These are phyloP conservation scores for Cosmia trapezina DNA, from an alignment of 2,888 invertebrate species.

Conservation along the genomic window DNA sequence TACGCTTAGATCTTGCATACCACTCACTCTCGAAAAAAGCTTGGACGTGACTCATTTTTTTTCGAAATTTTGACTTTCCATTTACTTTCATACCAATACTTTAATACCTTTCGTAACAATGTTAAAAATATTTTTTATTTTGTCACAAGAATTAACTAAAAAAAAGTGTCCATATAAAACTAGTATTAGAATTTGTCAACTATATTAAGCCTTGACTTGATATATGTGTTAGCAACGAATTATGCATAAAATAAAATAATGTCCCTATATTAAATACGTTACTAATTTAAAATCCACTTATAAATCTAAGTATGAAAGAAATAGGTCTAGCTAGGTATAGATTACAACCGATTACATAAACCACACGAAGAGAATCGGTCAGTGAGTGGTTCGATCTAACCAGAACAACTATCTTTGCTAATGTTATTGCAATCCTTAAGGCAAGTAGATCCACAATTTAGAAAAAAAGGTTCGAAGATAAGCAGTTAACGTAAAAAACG, in stretches of 20 bases:
- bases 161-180: not conserved
- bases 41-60: not conserved
- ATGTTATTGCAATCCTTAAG: not conserved
- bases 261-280: not conserved
- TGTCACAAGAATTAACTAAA: not conserved
- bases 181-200: not conserved
- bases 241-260: slow-evolving; percentile 2
- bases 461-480: no score
- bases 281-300: not conserved
- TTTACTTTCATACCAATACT: not conserved
- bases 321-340: not conserved
- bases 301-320: not conserved
- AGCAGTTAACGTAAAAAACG: no score
- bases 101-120: no score
- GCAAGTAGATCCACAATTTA: no score
- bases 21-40: not conserved
- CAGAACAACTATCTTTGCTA: slow-evolving; percentile 28
- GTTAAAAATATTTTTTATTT: not conserved
- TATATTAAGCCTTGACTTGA: not conserved
- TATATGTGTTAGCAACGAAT: not conserved
- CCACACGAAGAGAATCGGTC: slow-evolving; percentile 42
- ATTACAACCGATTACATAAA: slow-evolving; percentile 32
- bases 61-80: not conserved
- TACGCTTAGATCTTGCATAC: not conserved
- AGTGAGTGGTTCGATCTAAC: slow-evolving; percentile 23